Evolutionary conservation across 2,797 vertebrate genomes (phyloP).

Genomic region (Acanthornis magna): DNA sequence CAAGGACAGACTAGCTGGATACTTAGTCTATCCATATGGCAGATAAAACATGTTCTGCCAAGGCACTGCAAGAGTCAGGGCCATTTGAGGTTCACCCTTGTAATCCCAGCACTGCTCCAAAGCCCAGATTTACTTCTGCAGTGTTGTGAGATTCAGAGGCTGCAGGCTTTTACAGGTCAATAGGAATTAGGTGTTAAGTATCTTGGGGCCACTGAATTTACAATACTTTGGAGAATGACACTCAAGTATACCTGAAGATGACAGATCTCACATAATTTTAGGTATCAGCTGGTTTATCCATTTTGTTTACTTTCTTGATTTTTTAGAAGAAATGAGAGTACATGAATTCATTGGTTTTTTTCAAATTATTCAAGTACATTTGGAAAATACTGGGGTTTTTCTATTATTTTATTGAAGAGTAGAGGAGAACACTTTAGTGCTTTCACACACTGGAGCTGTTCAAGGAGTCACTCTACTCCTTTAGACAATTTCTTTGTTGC

Average conservation of each 20-base stretch:
- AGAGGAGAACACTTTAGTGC: background rate
- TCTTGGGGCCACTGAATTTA: background rate
- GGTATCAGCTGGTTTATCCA: background rate
- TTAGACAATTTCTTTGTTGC: background rate
- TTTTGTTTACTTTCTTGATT: background rate
- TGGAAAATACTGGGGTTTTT: background rate
- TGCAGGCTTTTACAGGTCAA: background rate
- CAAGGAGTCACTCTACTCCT: background rate
- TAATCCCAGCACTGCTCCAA: background rate
- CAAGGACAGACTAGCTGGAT: background rate
- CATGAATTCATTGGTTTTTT: rapidly evolving
- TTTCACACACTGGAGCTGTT: background rate
- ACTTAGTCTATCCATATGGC: background rate
- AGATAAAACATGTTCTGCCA: background rate
- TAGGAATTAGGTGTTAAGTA: background rate
- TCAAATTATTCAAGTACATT: background rate
- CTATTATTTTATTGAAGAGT: background rate
- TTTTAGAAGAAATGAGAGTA: background rate
- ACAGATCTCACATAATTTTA: background rate
- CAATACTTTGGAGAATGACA: background rate
- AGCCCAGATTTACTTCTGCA: background rate
- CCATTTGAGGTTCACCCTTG: background rate
- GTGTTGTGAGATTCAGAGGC: background rate
- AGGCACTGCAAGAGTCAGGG: background rate
- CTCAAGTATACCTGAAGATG: background rate